phyloP scores from a whole-genome alignment of 1,140 invertebrate genomes.

The Solenopsis invicta region DNA sequence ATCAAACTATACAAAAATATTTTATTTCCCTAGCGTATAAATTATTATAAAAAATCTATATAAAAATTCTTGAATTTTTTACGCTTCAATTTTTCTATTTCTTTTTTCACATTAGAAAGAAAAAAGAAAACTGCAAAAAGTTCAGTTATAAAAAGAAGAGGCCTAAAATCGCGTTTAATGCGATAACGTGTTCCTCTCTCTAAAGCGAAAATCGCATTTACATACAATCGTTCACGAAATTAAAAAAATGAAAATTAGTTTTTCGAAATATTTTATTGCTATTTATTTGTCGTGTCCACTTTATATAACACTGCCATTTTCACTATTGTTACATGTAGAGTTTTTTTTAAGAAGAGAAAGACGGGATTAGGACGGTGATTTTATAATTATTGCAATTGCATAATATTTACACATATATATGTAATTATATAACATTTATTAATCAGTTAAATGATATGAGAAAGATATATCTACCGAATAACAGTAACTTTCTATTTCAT shows the following conservation, averaged over 20 bases:
- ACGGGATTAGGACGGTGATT: not conserved
- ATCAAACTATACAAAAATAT: not conserved
- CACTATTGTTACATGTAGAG: not conserved
- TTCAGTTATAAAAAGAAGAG: no score
- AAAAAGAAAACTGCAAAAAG: no score
- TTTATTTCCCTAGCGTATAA: not conserved
- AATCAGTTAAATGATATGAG: conserved; percentile 29
- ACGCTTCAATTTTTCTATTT: no score
- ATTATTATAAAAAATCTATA: not conserved
- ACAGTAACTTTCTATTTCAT: not conserved
- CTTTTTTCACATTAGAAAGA: no score
- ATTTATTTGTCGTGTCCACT: not conserved
- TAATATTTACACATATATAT: conserved; percentile 12
- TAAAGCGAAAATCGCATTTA: not conserved
- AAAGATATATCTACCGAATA: not conserved
- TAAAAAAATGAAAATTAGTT: not conserved
- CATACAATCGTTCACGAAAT: not conserved
- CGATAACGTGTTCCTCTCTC: not conserved
- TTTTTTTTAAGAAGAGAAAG: not conserved
- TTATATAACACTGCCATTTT: not conserved
- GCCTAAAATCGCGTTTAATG: not conserved
- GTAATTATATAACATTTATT: conserved; percentile 65
- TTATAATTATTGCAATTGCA: conserved; percentile 10
- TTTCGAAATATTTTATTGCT: conserved; percentile 22
- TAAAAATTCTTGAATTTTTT: no score